Evolutionary conservation across 2,888 invertebrate species (phyloP), one percentile per base, ranked within the genome.

Genomic region (Synanthedon vespiformis): DNA sequence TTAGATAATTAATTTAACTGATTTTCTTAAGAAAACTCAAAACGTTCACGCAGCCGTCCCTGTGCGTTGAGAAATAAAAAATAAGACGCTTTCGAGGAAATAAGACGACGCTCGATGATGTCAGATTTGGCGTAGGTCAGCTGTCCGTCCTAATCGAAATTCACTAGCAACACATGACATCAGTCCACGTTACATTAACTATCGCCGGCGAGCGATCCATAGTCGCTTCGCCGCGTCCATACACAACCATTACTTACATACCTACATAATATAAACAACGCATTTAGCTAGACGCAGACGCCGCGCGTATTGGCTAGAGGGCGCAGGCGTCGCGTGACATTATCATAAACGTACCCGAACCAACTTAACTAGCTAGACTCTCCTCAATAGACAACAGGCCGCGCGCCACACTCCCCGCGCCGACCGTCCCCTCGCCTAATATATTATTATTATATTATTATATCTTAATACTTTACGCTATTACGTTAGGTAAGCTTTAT

Each of bases 401-500:
- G 68, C 73, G 65, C 64, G 57, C 56, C 65, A 68, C 74, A 68
- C 77, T 68, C 77, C 77, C 78, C 77, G 72, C 77, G 76, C 77
- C 78, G 74, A 80, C 77, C 77, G 73, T 72, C 72, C 75, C 73
- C 48, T 75, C 75, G 75, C 77, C 77, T 79, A 77, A 73, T 65
- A 77, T 79, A 78, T 75, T 73, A 82, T 83, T 74, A 84, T 83
- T 65, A 77, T 79, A 78, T 75, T 73, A 82, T 83, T 74, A 84
- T 83, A 84, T 82, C 84, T 86, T 85, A 87, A 83, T 81, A 84
- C 80, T 85, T 85, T 83, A 87, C 80, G 86, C 85, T 86, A 86
- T 85, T 87, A 86, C 83, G 73, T 84, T 85, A 85, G 78, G 80
- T 88, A 87, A 87, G 86, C 87, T 83, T 86, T 86, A 87, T 87